Conservation (phyloP, 2,113 vertebrate genomes). For the Oreocharis arfaki region DNA sequence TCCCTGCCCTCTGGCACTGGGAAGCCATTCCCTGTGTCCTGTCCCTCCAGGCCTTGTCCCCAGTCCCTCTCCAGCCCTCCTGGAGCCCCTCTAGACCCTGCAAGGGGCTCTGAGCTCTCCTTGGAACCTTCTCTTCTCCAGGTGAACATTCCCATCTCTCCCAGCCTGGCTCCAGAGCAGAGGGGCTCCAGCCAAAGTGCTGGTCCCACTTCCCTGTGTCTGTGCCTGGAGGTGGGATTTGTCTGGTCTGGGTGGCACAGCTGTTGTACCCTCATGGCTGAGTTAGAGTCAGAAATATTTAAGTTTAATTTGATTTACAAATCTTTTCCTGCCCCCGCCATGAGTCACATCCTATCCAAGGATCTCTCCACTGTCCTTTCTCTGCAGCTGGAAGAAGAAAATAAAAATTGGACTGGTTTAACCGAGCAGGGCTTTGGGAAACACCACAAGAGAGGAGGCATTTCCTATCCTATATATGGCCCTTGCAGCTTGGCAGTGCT, state of each 20-base stretch:
- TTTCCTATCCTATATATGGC: background rate
- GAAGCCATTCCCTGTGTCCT: background rate
- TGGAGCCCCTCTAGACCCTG: background rate
- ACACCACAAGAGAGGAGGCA: background rate
- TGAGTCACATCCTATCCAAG: background rate
- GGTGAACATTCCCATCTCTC: rapidly evolving
- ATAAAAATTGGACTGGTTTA: background rate
- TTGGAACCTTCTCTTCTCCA: rapidly evolving
- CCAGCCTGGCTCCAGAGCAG: background rate
- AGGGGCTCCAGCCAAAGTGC: background rate
- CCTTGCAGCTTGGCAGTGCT: background rate
- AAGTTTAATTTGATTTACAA: background rate
- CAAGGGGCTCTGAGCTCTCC: background rate
- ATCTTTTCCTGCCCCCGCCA: background rate
- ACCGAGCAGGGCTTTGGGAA: background rate
- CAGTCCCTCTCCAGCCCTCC: background rate
- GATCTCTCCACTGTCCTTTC: background rate
- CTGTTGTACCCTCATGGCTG: background rate
- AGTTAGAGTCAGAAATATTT: background rate
- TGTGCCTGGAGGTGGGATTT: background rate
- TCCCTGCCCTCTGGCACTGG: background rate
- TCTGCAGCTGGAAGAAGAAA: background rate
- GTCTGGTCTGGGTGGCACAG: background rate
- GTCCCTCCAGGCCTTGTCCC: background rate
- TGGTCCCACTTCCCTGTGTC: background rate